Evolutionary conservation across 2,113 vertebrate genomes (phyloP).

Genomic region (Archocentrus centrarchus): DNA sequence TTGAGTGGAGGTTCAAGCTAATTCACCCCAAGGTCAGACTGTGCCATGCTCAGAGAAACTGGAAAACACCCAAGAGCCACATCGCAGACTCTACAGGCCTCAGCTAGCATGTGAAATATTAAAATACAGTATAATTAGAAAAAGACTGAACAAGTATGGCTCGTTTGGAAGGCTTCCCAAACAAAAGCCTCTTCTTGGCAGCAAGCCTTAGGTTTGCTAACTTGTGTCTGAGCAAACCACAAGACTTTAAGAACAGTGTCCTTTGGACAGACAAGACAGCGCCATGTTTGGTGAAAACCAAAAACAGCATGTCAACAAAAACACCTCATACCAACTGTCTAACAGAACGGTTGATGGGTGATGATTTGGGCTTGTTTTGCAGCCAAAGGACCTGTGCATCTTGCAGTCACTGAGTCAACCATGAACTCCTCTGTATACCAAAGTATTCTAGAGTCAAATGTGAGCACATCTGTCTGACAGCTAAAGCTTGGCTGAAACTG

Average conservation of each 20-base stretch:
- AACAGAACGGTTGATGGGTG: background rate
- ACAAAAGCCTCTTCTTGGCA: background rate
- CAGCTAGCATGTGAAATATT: background rate
- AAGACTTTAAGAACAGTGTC: background rate
- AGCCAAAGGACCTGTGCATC: background rate
- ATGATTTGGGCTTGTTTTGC: background rate
- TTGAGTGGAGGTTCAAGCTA: background rate
- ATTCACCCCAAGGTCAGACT: background rate
- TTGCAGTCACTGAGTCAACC: background rate
- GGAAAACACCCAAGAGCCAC: background rate
- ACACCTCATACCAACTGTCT: background rate
- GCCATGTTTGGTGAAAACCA: background rate
- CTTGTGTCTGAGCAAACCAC: too few species aligned
- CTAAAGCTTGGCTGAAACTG: background rate
- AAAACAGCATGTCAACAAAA: background rate
- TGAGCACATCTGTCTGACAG: background rate
- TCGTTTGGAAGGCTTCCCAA: too few species aligned
- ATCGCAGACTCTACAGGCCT: background rate
- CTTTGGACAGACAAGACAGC: background rate
- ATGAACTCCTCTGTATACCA: background rate
- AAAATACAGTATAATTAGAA: too few species aligned
- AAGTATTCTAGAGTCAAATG: conserved; percentile 1
- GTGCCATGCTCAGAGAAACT: background rate
- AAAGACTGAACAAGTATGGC: too few species aligned
- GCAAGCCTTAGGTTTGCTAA: background rate